Conservation (phyloP, 2,797 vertebrate genomes). For the Malurus leucopterus region DNA sequence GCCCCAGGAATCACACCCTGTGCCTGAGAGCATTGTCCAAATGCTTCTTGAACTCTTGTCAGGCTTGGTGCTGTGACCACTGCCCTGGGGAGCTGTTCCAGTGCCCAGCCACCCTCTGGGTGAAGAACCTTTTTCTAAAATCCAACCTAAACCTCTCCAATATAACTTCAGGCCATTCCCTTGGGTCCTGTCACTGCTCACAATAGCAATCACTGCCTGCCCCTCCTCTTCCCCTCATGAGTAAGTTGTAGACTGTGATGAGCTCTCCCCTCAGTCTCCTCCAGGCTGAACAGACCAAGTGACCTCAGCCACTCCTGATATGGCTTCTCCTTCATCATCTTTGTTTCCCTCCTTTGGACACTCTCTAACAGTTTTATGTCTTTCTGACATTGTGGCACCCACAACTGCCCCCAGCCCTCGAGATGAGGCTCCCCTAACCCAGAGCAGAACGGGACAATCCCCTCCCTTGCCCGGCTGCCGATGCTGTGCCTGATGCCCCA, state of each 20-base stretch:
- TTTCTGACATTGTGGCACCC: fast-evolving
- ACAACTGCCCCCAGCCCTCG: fast-evolving
- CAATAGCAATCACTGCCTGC: background rate
- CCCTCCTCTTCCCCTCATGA: fast-evolving
- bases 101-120: background rate
- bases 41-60: fast-evolving
- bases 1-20: background rate
- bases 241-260: fast-evolving
- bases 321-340: background rate
- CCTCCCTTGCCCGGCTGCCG: fast-evolving
- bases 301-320: background rate
- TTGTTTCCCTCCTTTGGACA: background rate
- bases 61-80: background rate
- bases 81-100: background rate
- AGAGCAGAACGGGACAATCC: background rate
- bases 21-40: background rate
- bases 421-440: fast-evolving
- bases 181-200: fast-evolving
- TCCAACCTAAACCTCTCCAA: background rate
- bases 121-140: background rate
- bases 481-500: background rate
- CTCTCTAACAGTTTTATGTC: fast-evolving
- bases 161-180: background rate
- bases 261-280: background rate
- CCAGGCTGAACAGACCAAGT: background rate